Evolutionary conservation across 2,113 vertebrate species (phyloP).

Genomic region (Chionomys nivalis): DNA sequence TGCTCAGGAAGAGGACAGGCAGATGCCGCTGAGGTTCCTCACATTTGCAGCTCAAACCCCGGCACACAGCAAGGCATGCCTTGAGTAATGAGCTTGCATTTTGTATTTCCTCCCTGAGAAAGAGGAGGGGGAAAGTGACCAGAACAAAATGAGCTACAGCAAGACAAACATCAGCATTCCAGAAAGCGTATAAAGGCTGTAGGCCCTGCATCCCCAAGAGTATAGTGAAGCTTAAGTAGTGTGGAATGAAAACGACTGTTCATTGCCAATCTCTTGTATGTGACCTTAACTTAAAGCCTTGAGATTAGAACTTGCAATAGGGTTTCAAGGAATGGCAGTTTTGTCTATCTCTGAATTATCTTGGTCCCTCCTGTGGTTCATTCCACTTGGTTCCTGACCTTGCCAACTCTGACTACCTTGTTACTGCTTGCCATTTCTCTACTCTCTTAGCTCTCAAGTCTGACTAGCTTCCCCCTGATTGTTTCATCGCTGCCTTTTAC

Average conservation of each 20-base stretch:
- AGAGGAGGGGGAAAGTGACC: background rate
- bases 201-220: background rate
- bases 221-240: background rate
- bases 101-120: background rate
- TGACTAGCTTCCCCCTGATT: background rate
- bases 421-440: constrained; percentile 3
- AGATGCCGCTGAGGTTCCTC: background rate
- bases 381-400: constrained; percentile 39
- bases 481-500: constrained; percentile 29
- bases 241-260: background rate
- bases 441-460: background rate
- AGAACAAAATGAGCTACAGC: constrained; percentile 7
- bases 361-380: background rate
- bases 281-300: constrained; percentile 39
- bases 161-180: constrained; percentile 4
- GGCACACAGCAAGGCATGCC: background rate
- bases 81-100: background rate
- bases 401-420: background rate
- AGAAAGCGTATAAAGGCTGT: background rate
- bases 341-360: background rate
- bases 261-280: constrained; percentile 17
- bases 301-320: background rate
- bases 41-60: background rate
- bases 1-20: background rate
- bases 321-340: background rate